Base-by-base conservation (phyloP, 2,113 vertebrate species). In the Candoia aspera region DNA sequence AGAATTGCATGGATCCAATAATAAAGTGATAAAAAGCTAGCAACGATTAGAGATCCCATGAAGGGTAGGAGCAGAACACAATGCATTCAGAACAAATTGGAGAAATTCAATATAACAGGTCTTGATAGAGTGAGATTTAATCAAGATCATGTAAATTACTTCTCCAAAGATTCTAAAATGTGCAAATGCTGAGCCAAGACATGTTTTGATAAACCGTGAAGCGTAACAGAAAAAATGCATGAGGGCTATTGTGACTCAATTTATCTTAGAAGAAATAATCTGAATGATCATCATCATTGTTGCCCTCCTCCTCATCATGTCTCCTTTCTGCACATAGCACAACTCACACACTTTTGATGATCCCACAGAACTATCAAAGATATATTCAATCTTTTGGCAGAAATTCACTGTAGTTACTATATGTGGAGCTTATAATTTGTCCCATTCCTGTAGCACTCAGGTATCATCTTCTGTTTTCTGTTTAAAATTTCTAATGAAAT, bases 91-190 rank as follows among this genome's bases (percentile, higher is more conserved):
- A 94, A 95, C 94, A 95, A 96, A 94, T 92, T 90, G 86, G 83
- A 95, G 89, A 93, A 93, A 85, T 93, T 33, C 4, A 84, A 91
- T 94, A 94, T 95, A 95, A 92, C 95, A 96, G 94, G 92, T 87
- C 64, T 83, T 68, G 13, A 54, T 94, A 94, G 95, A 94, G 93
- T 92, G 42, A 95, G 93, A 94, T 94, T 93, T 73, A 93, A 68
- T 88, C 0, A 0, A 90, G 86, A 33, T 92, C 91, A 92, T 91
- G 89, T 94, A 88, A 95, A 95, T 85, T 0, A 1, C 92, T 93
- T 93, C 62, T 42, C 42, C 62, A 87, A 87, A 88, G 85, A 58
- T 92, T 93, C 87, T 93, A 92, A 91, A 95, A 91, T 68, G 89
- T 54, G 92, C 53, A 93, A 92, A 95, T 68, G 73, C 88, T 91